phyloP scores from a whole-genome alignment of 2,888 invertebrate species.

The Pyrrhia umbra region DNA sequence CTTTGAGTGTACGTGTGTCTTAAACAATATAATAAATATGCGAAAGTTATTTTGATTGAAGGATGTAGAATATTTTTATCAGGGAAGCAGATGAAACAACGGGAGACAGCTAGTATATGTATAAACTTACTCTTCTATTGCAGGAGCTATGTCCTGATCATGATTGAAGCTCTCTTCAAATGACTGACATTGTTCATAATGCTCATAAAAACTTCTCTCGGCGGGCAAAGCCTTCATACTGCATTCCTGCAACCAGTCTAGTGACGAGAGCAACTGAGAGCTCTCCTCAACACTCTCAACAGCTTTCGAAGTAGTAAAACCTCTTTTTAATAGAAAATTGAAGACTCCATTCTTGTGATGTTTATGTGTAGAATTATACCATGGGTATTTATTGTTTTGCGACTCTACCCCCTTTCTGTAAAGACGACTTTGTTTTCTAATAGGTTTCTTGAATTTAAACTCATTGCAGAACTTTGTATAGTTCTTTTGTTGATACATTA shows the following conservation, averaged over 20 bases:
- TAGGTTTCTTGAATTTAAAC: constrained; percentile 75
- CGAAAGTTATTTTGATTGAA: no score
- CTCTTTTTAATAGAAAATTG: constrained; percentile 80
- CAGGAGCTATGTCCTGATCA: constrained; percentile 64
- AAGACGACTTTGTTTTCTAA: constrained; percentile 65
- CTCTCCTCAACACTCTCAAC: constrained; percentile 71
- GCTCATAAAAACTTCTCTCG: constrained; percentile 79
- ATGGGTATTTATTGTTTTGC: constrained; percentile 84
- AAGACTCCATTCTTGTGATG: constrained; percentile 74
- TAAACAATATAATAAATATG: no score
- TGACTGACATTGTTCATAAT: constrained; percentile 79
- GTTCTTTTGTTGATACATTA: constrained; percentile 83
- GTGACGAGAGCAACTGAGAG: constrained; percentile 71
- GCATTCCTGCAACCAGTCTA: constrained; percentile 79
- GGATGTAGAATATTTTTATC: no score
- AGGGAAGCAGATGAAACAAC: no score
- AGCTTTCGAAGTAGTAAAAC: constrained; percentile 74
- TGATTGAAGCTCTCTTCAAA: constrained; percentile 71
- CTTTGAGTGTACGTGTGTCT: no score
- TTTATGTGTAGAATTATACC: constrained; percentile 81
- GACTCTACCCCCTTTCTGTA: constrained; percentile 77
- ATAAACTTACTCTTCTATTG: constrained; percentile 72
- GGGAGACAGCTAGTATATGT: no score
- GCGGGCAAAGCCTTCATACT: constrained; percentile 76
- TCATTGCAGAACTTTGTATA: constrained; percentile 80